A percentile compares a stretch with the other conserved stretches of the same genome.
phyloP scores from a whole-genome alignment of 2,888 invertebrate species.

The Hypena proboscidalis region DNA sequence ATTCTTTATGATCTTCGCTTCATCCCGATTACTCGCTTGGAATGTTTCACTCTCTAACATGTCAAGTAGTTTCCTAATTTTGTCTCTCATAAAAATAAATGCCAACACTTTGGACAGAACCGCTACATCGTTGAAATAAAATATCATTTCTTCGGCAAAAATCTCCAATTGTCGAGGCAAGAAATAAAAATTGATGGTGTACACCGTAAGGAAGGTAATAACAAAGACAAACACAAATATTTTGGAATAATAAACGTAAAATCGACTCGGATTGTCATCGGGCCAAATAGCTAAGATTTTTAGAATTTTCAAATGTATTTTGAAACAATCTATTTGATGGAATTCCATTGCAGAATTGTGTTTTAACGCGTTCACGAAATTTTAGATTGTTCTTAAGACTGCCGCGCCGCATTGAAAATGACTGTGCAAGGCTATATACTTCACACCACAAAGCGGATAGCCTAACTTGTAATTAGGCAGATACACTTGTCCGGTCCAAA shows the following conservation, averaged over 20 bases:
- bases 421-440: conserved; percentile 14
- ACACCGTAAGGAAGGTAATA: conserved; percentile 47
- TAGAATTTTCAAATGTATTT: conserved; percentile 53
- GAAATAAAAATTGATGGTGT: conserved; percentile 58
- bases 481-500: conserved; percentile 1
- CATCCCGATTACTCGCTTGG: conserved; percentile 48
- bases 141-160: conserved; percentile 61
- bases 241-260: conserved; percentile 50
- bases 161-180: conserved; percentile 55
- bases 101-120: conserved; percentile 59
- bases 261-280: conserved; percentile 26
- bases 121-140: conserved; percentile 59
- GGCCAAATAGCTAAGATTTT: conserved; percentile 60
- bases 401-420: background rate
- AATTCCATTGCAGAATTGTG: conserved; percentile 26
- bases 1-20: conserved; percentile 45
- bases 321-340: conserved; percentile 62
- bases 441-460: conserved; percentile 9
- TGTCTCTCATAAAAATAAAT: conserved; percentile 47
- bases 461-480: conserved; percentile 26
- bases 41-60: conserved; percentile 62
- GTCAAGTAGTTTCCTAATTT: conserved; percentile 52
- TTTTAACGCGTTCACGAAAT: background rate
- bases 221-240: conserved; percentile 46
- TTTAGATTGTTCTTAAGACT: background rate